Evolutionary conservation across 1,140 invertebrate species (phyloP).

Genomic region (Pseudoatta argentina): DNA sequence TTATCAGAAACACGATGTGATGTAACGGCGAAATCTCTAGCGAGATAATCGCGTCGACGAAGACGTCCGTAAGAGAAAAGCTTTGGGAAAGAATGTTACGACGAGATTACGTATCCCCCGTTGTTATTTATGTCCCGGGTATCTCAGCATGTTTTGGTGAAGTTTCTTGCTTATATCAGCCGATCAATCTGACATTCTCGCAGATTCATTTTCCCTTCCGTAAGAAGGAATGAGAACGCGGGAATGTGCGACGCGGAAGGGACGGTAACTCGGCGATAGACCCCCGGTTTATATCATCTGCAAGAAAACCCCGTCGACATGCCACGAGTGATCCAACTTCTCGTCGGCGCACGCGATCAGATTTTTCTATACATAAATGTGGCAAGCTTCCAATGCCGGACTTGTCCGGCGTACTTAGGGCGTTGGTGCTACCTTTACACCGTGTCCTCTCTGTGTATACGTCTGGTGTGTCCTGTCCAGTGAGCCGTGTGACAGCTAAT

Average conservation of each 20-base stretch:
- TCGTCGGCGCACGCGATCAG: conserved; percentile 62
- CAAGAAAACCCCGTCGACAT: conserved; percentile 66
- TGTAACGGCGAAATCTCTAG: conserved; percentile 3
- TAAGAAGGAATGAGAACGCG: conserved; percentile 22
- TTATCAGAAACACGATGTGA: background rate
- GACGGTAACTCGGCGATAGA: conserved; percentile 33
- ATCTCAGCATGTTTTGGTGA: conserved; percentile 14
- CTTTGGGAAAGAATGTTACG: background rate
- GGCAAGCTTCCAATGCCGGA: conserved; percentile 74
- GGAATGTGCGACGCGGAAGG: conserved; percentile 41
- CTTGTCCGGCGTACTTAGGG: conserved; percentile 72
- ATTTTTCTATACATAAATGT: conserved; percentile 79
- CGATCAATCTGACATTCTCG: conserved; percentile 68
- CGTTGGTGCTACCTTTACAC: conserved; percentile 73
- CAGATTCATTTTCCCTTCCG: conserved; percentile 33
- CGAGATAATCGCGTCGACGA: conserved; percentile 1
- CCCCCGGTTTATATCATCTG: conserved; percentile 46
- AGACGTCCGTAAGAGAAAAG: background rate
- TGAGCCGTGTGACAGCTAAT: conserved; percentile 86
- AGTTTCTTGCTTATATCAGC: conserved; percentile 45
- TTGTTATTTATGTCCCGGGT: conserved; percentile 31
- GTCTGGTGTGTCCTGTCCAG: conserved; percentile 82
- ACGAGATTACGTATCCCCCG: conserved; percentile 15
- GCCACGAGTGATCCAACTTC: conserved; percentile 67
- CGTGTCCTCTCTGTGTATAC: conserved; percentile 69